These are phyloP conservation scores for Hydrolagus affinis DNA, from an alignment of 2,113 vertebrate species.

Conservation along the genomic window DNA sequence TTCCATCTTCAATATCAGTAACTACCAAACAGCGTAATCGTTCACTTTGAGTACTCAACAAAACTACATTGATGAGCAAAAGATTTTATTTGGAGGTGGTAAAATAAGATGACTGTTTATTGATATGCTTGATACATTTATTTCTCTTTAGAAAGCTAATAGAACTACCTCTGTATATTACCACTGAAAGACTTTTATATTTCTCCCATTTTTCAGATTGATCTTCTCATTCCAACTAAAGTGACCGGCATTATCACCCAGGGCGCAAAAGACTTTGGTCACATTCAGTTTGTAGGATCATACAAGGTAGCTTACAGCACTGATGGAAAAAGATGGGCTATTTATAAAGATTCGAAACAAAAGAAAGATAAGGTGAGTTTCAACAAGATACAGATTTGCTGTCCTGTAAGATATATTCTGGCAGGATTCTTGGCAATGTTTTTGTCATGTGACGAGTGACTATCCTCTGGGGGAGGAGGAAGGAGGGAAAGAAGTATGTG, in stretches of 20 bases:
- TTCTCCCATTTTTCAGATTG: slow-evolving; percentile 58
- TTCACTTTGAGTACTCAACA: not conserved
- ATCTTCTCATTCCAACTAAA: slow-evolving; percentile 82
- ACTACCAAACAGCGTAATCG: too few relatives aligned
- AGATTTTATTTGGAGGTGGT: not conserved
- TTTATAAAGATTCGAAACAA: slow-evolving; percentile 93
- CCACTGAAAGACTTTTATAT: not conserved
- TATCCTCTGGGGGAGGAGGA: too few relatives aligned
- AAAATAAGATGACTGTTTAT: not conserved
- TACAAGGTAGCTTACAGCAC: slow-evolving; percentile 94
- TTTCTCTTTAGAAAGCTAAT: not conserved
- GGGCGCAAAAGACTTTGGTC: slow-evolving; percentile 96
- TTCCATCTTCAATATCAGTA: too few relatives aligned
- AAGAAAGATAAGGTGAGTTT: slow-evolving; percentile 86
- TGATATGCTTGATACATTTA: not conserved
- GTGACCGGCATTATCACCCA: slow-evolving; percentile 95
- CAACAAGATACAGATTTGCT: not conserved
- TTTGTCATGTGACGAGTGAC: not conserved
- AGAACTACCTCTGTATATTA: not conserved
- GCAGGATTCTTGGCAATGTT: not conserved
- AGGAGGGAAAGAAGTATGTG: too few relatives aligned
- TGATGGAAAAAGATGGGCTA: slow-evolving; percentile 77
- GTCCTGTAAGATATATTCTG: not conserved
- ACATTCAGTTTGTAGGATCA: slow-evolving; percentile 92
- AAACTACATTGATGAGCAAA: not conserved